Evolutionary conservation across 64 coral and sea anemone genomes (phyloP).

Genomic region (Actinia equina): DNA sequence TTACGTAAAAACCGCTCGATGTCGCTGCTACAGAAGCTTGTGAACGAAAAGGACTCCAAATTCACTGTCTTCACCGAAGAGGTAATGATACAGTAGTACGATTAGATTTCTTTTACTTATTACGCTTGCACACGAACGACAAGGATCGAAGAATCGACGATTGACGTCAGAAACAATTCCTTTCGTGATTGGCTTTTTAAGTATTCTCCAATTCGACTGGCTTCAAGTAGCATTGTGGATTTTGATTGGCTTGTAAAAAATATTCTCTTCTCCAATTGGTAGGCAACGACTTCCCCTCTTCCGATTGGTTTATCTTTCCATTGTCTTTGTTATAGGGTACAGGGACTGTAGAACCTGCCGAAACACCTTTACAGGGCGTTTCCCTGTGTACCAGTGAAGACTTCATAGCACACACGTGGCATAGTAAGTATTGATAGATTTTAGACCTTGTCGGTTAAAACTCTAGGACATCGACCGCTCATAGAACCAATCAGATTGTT

Average conservation of each 20-base stretch:
- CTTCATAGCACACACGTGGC: conserved; percentile 79
- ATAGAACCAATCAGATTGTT: too few relatives aligned
- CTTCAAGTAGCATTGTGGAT: background rate
- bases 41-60: conserved; percentile 81
- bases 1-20: conserved; percentile 24
- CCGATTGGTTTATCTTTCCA: background rate
- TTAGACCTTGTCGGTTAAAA: too few relatives aligned
- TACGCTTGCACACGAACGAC: too few relatives aligned
- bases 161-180: too few relatives aligned
- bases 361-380: conserved; percentile 64
- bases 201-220: background rate
- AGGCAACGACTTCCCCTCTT: background rate
- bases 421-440: conserved; percentile 54
- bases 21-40: conserved; percentile 83
- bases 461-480: too few relatives aligned
- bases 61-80: conserved; percentile 87
- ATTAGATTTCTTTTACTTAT: too few relatives aligned
- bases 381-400: conserved; percentile 69
- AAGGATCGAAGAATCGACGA: too few relatives aligned
- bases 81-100: conserved; percentile 26
- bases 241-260: background rate
- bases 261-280: background rate
- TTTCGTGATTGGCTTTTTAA: background rate
- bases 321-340: conserved; percentile 39
- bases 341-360: conserved; percentile 58